phyloP scores from a whole-genome alignment of 2,797 vertebrate genomes.

The Anabacerthia variegaticeps region DNA sequence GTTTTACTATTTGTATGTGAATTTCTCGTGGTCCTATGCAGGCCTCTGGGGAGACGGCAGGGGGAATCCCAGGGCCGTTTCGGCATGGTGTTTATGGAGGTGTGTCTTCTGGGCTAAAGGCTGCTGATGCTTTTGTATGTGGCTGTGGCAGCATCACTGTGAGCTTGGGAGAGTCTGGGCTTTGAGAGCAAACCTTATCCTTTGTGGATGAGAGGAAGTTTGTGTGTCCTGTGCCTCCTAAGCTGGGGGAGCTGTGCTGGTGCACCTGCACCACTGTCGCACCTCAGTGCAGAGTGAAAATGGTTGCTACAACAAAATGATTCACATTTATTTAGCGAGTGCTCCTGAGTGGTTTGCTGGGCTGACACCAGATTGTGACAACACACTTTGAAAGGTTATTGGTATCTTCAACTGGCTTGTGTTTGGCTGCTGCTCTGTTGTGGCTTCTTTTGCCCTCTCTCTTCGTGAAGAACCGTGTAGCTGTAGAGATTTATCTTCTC shows the following conservation, averaged over 20 bases:
- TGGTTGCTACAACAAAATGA: not conserved
- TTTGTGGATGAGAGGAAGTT: not conserved
- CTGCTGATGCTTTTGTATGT: not conserved
- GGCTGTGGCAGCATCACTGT: not conserved
- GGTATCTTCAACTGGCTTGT: not conserved
- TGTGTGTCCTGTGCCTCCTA: not conserved
- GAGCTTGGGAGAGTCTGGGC: not conserved
- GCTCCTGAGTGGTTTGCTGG: not conserved
- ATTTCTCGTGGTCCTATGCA: not conserved
- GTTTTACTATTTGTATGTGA: not conserved
- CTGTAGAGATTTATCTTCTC: not conserved
- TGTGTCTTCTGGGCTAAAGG: not conserved
- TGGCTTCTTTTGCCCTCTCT: not conserved
- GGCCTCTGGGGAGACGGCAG: not conserved
- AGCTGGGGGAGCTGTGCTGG: not conserved
- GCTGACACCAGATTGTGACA: not conserved
- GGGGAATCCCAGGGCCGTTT: not conserved
- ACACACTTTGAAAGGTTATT: not conserved
- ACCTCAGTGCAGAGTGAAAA: not conserved
- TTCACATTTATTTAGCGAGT: not conserved
- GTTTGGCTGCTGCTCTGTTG: not conserved
- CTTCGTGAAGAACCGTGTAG: not conserved
- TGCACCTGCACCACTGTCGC: not conserved
- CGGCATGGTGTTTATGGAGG: not conserved
- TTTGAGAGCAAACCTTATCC: not conserved